A percentile compares a stretch with the other conserved stretches of the same genome.
phyloP scores from a whole-genome alignment of 2,888 invertebrate genomes.

The Julus scandinavius region DNA sequence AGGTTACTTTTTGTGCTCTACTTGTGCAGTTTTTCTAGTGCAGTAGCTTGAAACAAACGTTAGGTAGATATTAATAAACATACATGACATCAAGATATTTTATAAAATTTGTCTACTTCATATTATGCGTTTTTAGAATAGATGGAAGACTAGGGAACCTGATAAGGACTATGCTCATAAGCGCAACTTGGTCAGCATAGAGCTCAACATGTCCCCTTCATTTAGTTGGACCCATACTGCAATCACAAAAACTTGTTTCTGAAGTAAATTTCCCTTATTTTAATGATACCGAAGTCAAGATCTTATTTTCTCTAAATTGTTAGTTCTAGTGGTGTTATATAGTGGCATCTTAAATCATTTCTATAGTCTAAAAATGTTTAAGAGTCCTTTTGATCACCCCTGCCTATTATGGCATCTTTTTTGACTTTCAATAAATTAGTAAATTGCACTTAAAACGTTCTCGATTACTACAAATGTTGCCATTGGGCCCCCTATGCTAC shows the following conservation, averaged over 20 bases:
- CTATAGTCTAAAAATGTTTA: background rate
- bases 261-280: background rate
- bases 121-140: conserved; percentile 19
- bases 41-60: background rate
- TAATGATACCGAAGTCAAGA: background rate
- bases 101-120: background rate
- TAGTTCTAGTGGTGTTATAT: background rate
- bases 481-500: background rate
- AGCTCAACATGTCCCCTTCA: conserved; percentile 22
- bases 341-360: background rate
- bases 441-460: background rate
- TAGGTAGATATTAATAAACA: background rate
- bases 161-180: conserved; percentile 13
- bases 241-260: conserved; percentile 15
- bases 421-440: background rate
- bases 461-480: background rate
- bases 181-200: conserved; percentile 21
- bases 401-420: background rate
- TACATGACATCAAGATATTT: conserved; percentile 20
- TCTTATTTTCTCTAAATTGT: background rate
- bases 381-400: background rate
- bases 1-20: background rate
- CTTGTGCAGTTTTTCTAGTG: background rate
- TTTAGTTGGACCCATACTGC: conserved; percentile 30
- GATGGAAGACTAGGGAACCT: conserved; percentile 36